These are phyloP conservation scores for Drosophila maculinotata DNA, from an alignment of 2,888 invertebrate species.

Conservation along the genomic window DNA sequence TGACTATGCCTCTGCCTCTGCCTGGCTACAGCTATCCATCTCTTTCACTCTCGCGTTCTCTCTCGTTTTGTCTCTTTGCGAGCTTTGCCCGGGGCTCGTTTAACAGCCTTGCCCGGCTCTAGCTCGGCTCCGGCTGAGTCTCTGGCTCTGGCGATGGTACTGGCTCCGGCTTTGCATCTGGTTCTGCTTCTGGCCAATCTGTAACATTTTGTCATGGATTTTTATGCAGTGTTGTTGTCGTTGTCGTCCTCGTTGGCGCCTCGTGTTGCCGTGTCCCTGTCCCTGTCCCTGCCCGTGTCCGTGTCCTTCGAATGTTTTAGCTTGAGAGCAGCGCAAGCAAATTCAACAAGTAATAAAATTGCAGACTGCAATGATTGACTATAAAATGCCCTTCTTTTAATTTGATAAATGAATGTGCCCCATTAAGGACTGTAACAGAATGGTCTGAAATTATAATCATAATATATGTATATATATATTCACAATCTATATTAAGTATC, in stretches of 20 bases:
- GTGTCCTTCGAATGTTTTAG: slow-evolving; percentile 62
- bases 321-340: slow-evolving; percentile 48
- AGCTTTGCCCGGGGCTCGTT: slow-evolving; percentile 27
- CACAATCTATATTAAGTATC: too few relatives aligned
- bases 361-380: neutral
- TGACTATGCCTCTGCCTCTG: slow-evolving; percentile 7
- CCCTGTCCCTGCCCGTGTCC: slow-evolving; percentile 13
- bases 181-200: slow-evolving; percentile 60
- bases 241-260: slow-evolving; percentile 9
- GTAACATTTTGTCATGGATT: slow-evolving; percentile 72
- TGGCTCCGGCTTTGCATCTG: slow-evolving; percentile 17
- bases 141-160: slow-evolving; percentile 2
- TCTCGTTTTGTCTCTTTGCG: neutral
- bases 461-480: too few relatives aligned
- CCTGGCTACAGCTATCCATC: slow-evolving; percentile 1
- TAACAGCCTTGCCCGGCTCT: slow-evolving; percentile 55
- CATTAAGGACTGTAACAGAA: too few relatives aligned
- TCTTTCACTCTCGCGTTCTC: neutral
- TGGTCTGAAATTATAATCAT: too few relatives aligned
- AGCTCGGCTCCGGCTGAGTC: slow-evolving; percentile 3
- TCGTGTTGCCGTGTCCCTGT: slow-evolving; percentile 18
- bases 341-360: slow-evolving; percentile 62
- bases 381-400: slow-evolving; percentile 6
- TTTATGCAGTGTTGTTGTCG: slow-evolving; percentile 36
- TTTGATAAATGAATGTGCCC: neutral